Conservation (phyloP, 2,113 vertebrate species). For the Speoplatyrhinus poulsoni region DNA sequence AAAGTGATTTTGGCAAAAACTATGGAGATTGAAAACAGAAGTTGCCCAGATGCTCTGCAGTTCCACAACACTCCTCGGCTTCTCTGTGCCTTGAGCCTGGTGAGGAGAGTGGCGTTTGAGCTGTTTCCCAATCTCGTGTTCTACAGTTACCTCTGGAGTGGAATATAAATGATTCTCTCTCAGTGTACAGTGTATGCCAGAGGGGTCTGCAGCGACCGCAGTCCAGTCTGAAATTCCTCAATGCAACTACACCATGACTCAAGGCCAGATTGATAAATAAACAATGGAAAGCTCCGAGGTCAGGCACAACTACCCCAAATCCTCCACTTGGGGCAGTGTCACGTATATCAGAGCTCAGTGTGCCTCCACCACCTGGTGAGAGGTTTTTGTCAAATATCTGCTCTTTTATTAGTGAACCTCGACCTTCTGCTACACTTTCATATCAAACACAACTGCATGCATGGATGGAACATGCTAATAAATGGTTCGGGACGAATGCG, state of each 20-base stretch:
- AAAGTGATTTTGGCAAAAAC: slow-evolving; percentile 39
- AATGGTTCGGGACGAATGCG: no score
- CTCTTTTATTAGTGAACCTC: not conserved
- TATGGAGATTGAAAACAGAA: slow-evolving; percentile 61
- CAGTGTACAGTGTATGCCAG: slow-evolving; percentile 73
- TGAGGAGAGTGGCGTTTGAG: slow-evolving; percentile 76
- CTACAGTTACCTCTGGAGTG: slow-evolving; percentile 80
- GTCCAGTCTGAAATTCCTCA: slow-evolving; percentile 77
- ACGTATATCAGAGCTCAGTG: slow-evolving; percentile 19
- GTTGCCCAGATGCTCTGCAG: slow-evolving; percentile 62
- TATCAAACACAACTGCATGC: no score
- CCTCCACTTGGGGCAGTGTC: slow-evolving; percentile 60
- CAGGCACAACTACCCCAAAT: slow-evolving; percentile 50
- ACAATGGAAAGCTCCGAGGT: slow-evolving; percentile 66
- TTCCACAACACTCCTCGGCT: slow-evolving; percentile 59
- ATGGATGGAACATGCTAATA: no score
- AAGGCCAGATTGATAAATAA: slow-evolving; percentile 77
- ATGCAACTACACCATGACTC: slow-evolving; percentile 70
- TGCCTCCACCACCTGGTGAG: not conserved
- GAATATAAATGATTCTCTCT: slow-evolving; percentile 81
- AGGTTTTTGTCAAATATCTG: not conserved
- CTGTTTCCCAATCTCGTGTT: slow-evolving; percentile 81
- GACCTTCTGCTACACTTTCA: not conserved
- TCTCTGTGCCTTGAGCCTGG: slow-evolving; percentile 68
- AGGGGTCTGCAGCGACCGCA: slow-evolving; percentile 71